Conservation (phyloP, 2,888 invertebrate genomes). For the Meganola albula region DNA sequence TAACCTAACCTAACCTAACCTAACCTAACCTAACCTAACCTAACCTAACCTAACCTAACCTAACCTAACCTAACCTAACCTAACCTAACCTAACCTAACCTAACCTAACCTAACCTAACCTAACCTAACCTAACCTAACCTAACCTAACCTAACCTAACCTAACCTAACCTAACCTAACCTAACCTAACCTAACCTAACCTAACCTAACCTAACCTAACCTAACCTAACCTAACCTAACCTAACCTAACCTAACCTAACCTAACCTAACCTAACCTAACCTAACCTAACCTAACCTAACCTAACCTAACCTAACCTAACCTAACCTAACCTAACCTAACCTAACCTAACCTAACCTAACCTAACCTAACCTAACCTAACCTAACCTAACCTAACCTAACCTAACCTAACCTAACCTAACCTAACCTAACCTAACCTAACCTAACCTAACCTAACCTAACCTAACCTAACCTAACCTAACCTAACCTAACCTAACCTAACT, state of each 20-base stretch:
- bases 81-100: constrained; percentile 12
- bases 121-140: constrained; percentile 7
- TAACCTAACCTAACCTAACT: constrained; percentile 18
- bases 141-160: constrained; percentile 12
- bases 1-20: constrained; percentile 9
- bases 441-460: constrained; percentile 16
- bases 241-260: constrained; percentile 20
- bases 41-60: constrained; percentile 13
- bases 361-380: constrained; percentile 22
- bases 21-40: constrained; percentile 14
- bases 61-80: constrained; percentile 13
- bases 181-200: constrained; percentile 6
- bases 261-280: constrained; percentile 23
- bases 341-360: constrained; percentile 20
- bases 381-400: constrained; percentile 17
- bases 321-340: constrained; percentile 19
- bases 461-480: constrained; percentile 20
- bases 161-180: constrained; percentile 6
- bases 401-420: constrained; percentile 18
- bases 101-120: constrained; percentile 10
- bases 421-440: constrained; percentile 18
- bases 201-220: constrained; percentile 7
- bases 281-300: constrained; percentile 22
- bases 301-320: constrained; percentile 20
- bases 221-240: constrained; percentile 12